Evolutionary conservation across 2,113 vertebrate genomes (phyloP).

Genomic region (Calonectris borealis): DNA sequence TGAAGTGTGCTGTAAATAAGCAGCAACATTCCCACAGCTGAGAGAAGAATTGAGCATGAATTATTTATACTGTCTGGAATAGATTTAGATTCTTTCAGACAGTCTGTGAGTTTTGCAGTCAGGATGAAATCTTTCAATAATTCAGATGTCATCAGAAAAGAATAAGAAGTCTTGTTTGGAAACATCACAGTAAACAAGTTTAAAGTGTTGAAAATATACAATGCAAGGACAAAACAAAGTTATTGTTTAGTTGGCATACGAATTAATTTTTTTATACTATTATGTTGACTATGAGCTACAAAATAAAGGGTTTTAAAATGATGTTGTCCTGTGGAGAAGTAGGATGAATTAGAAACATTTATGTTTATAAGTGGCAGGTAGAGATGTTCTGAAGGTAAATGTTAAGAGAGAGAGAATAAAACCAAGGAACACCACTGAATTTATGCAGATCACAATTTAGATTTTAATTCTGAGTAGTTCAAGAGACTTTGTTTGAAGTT

Average conservation of each 20-base stretch:
- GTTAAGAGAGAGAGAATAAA: neutral
- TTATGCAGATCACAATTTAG: neutral
- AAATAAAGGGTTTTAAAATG: neutral
- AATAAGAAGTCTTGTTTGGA: slow-evolving; percentile 20
- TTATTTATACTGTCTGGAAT: slow-evolving; percentile 58
- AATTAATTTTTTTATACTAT: slow-evolving; percentile 19
- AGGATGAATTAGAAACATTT: neutral
- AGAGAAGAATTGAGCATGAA: slow-evolving; percentile 41
- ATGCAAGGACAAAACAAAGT: slow-evolving; percentile 30
- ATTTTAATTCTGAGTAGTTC: neutral
- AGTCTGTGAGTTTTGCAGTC: slow-evolving; percentile 54
- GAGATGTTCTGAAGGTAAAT: neutral
- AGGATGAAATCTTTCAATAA: slow-evolving; percentile 65
- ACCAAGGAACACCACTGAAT: neutral
- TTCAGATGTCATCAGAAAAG: slow-evolving; percentile 62
- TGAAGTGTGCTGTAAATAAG: slow-evolving; percentile 46
- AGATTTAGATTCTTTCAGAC: slow-evolving; percentile 57
- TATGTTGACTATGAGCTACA: neutral
- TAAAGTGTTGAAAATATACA: slow-evolving; percentile 9
- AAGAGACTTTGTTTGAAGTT: neutral
- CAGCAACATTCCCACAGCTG: neutral
- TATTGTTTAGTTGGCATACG: slow-evolving; percentile 6
- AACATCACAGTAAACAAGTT: slow-evolving; percentile 40
- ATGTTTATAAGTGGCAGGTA: neutral
- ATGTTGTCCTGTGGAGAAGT: neutral